Evolutionary conservation across 2,797 vertebrate genomes (phyloP), one percentile per base, ranked within the genome.

Genomic region (Hozukius guyotensis): DNA sequence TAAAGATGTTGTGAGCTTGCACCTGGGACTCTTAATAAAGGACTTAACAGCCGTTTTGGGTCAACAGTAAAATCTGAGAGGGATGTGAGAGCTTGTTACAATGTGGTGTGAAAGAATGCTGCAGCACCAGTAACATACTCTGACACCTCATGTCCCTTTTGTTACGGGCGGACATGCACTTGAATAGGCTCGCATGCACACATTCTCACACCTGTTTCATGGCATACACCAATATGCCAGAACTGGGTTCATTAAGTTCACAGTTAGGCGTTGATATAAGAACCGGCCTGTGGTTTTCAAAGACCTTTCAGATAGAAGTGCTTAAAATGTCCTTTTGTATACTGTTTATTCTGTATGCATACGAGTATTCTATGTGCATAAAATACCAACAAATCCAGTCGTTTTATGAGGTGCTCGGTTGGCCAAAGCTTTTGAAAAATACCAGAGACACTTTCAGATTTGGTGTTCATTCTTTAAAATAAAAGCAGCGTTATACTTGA

Each of bases 1-100:
- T 92, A 92, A 93, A 94, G 83, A 87, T 63, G 83, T 84, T 84
- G 78, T 84, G 76, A 89, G 77, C 82, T 89, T 86, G 84, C 93
- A 95, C 93, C 94, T 95, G 94, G 90, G 89, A 87, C 87, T 77
- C 87, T 49, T 89, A 93, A 93, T 94, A 95, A 94, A 92, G 82
- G 75, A 72, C 81, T 93, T 94, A 91, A 91, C 89, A 80, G 93
- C 83, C 88, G 13, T 87, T 90, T 92, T 80, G 69, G 75, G 81
- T 84, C 55, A 8, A 87, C 89, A 87, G 87, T 95, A 90, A 94
- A 95, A 91, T 83, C 68, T 7, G 25, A 82, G 87, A 80, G 77
- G 87, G 90, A 89, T 86, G 80, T 85, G 84, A 90, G 86, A 79
- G 87, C 85, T 85, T 87, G 90, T 93, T 89, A 89, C 83, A 90